Conservation (phyloP, 2,113 vertebrate species). For the Perca fluviatilis region DNA sequence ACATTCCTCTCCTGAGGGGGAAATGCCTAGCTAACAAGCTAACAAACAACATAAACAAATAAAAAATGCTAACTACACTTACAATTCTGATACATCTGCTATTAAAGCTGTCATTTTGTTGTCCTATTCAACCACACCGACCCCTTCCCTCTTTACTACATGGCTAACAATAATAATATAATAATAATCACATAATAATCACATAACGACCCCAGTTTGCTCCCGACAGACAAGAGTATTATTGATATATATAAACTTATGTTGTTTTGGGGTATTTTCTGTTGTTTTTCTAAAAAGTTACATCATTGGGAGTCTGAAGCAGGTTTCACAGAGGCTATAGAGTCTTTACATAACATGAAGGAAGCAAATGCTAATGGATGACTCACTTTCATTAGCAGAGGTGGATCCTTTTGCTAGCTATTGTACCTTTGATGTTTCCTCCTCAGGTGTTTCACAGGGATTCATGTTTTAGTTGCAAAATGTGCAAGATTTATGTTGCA, state of each 20-base stretch:
- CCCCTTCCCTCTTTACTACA: not conserved
- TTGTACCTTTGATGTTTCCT: conserved; percentile 71
- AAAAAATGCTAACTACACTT: too few species aligned
- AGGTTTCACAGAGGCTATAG: conserved; percentile 10
- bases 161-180: too few species aligned
- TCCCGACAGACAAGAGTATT: too few species aligned
- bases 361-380: conserved; percentile 51
- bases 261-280: not conserved
- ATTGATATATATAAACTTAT: not conserved
- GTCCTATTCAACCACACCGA: not conserved
- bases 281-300: not conserved
- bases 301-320: not conserved
- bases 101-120: not conserved
- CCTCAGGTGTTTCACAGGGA: conserved; percentile 57
- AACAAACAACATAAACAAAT: too few species aligned
- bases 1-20: too few species aligned
- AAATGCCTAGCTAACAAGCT: too few species aligned
- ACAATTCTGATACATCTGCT: too few species aligned
- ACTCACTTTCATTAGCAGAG: conserved; percentile 61
- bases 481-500: conserved; percentile 46
- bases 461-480: conserved; percentile 59
- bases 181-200: too few species aligned
- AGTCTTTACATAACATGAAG: conserved; percentile 46
- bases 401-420: conserved; percentile 45
- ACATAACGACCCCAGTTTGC: not conserved